phyloP scores from a whole-genome alignment of 2,113 vertebrate species.

The Perognathus longimembris region DNA sequence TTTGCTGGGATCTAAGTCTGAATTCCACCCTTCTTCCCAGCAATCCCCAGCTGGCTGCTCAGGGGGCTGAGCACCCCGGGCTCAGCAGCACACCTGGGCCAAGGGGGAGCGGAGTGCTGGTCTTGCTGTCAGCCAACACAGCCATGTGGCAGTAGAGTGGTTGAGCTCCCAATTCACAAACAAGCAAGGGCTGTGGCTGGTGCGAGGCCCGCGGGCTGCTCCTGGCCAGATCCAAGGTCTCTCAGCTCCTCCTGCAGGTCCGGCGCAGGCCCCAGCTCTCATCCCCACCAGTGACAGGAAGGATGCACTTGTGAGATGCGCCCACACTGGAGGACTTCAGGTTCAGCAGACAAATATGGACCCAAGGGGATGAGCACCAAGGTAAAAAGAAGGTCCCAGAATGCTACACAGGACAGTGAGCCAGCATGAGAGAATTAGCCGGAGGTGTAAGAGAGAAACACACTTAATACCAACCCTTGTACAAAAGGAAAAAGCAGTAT shows the following conservation, averaged over 20 bases:
- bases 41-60: neutral
- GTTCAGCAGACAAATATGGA: too few relatives aligned
- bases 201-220: neutral
- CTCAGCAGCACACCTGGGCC: neutral
- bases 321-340: too few relatives aligned
- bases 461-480: neutral
- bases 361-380: too few relatives aligned
- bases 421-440: too few relatives aligned
- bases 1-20: neutral
- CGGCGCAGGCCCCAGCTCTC: too few relatives aligned
- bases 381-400: neutral
- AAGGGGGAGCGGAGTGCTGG: neutral
- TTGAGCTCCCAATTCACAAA: fast-evolving
- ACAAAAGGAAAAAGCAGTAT: neutral
- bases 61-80: neutral
- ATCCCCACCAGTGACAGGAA: neutral
- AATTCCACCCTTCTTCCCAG: neutral
- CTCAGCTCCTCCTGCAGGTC: neutral
- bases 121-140: neutral
- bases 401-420: fast-evolving
- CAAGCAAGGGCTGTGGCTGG: too few relatives aligned
- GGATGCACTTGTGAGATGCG: too few relatives aligned
- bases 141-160: fast-evolving
- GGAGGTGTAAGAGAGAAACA: neutral
- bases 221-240: neutral